Base-by-base conservation (phyloP, 2,113 vertebrate genomes). In the Raphicerus campestris region DNA sequence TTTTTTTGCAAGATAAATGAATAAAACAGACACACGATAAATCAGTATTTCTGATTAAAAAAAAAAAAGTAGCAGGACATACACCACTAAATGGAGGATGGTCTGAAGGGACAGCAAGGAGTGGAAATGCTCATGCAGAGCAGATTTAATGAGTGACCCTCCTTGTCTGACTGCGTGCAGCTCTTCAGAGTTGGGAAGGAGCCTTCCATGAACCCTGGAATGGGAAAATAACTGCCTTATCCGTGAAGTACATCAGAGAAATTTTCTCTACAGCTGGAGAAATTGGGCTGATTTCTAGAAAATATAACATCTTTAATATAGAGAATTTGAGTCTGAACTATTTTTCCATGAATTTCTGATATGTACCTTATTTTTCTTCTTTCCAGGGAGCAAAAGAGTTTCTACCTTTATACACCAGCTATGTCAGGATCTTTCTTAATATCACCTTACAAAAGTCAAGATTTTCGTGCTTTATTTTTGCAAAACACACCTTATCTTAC, bases 381-480 rank as follows among this genome's bases (percentile, higher is more conserved):
- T 95, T 94, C 66, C 58, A 98, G 97, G 86, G 16, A 81, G 32
- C 30, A 80, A 87, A 70, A 8, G n/a, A 93, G 35, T 20, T 51
- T 90, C 58, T 75, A 81, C 28, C 73, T 77, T 45, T 51, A 49
- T 42, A 24, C 28, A 73, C 15, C 42, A 75, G 17, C 39, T 87
- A 61, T 19, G 3, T 89, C 63, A 81, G 88, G 87, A 97, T 63
- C 7, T 95, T 75, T 91, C 85, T 53, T 75, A 95, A 77, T 51
- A 63, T 26, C 7, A 6, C 61, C 28, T 77, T 90, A 73, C n/a
- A 86, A 66, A 73, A 91, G 90, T 45, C 60, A 87, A 90, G 70
- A 93, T 32, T 60, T 53, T 51, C 95, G 61, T 75, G 58, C 49
- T 96, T 89, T 91, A 39, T 92, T 96, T 96, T 95, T 96, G 87